phyloP scores from a whole-genome alignment of 92 coral and sea anemone genomes.

The Phenganax stokvisi region DNA sequence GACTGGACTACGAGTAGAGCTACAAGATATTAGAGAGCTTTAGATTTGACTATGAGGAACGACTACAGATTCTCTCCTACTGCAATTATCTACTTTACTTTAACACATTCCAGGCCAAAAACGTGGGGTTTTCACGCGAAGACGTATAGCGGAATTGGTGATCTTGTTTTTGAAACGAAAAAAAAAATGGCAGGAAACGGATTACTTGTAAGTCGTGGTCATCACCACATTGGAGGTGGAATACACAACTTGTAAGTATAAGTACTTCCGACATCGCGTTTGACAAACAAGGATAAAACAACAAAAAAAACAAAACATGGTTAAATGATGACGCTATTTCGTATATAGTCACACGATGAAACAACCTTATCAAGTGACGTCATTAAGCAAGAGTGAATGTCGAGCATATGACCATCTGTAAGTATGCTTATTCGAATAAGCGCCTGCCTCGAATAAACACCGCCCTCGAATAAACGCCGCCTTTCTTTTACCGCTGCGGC shows the following conservation, averaged over 20 bases:
- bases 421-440: slow-evolving; percentile 21
- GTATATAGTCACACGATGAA: slow-evolving; percentile 44
- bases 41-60: no score
- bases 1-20: no score
- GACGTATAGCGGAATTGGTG: slow-evolving; percentile 26
- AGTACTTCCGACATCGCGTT: background rate
- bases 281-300: background rate
- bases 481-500: no score
- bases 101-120: background rate
- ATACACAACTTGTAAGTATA: slow-evolving; percentile 35
- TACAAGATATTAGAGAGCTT: no score
- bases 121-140: slow-evolving; percentile 38
- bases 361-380: slow-evolving; percentile 59
- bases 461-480: no score
- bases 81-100: background rate
- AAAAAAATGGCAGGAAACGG: background rate
- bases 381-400: slow-evolving; percentile 52
- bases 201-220: slow-evolving; percentile 23
- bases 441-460: no score
- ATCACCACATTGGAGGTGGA: slow-evolving; percentile 28
- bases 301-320: background rate
- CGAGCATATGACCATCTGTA: slow-evolving; percentile 55
- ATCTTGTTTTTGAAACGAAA: background rate
- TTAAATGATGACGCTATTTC: slow-evolving; percentile 11
- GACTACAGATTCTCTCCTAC: background rate